Conservation (phyloP, 2,797 vertebrate species). For the Yasuhikotakia modesta region DNA sequence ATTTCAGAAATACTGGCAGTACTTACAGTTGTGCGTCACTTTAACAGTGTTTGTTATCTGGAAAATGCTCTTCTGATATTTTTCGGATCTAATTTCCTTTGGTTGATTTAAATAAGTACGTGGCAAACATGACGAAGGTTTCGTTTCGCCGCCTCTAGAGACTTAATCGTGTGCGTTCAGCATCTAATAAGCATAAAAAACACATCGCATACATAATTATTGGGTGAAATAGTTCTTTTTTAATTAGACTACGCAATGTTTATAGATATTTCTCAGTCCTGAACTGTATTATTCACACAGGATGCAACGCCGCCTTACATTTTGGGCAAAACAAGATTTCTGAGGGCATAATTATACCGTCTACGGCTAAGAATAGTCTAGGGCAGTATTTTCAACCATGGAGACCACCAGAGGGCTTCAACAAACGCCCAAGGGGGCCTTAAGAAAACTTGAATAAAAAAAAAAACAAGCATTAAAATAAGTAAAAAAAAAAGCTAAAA, state of each 20-base stretch:
- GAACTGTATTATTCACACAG: background rate
- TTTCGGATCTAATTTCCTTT: slow-evolving; percentile 22
- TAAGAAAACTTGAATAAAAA: too few relatives aligned
- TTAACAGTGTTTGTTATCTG: slow-evolving; percentile 27
- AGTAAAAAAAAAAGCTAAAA: too few relatives aligned
- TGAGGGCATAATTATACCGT: too few relatives aligned
- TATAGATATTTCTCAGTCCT: background rate
- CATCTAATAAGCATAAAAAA: background rate
- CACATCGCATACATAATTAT: background rate
- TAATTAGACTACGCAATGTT: background rate
- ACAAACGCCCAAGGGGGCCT: too few relatives aligned
- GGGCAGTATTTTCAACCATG: too few relatives aligned
- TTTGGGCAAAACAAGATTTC: background rate
- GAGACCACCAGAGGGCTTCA: too few relatives aligned
- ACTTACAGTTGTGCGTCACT: slow-evolving; percentile 1
- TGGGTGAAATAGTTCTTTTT: background rate
- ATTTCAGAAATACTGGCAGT: background rate
- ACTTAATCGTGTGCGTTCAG: background rate
- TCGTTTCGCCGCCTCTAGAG: background rate
- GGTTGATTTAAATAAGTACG: slow-evolving; percentile 27
- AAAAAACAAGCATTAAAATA: too few relatives aligned
- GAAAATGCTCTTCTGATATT: slow-evolving; percentile 30
- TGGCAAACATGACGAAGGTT: slow-evolving; percentile 32
- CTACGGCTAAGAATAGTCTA: too few relatives aligned
- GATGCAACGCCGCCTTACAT: background rate